A percentile compares a stretch with the other conserved stretches of the same genome.
Conservation (phyloP, 2,113 vertebrate species). For the Andinoacara biseriatus region DNA sequence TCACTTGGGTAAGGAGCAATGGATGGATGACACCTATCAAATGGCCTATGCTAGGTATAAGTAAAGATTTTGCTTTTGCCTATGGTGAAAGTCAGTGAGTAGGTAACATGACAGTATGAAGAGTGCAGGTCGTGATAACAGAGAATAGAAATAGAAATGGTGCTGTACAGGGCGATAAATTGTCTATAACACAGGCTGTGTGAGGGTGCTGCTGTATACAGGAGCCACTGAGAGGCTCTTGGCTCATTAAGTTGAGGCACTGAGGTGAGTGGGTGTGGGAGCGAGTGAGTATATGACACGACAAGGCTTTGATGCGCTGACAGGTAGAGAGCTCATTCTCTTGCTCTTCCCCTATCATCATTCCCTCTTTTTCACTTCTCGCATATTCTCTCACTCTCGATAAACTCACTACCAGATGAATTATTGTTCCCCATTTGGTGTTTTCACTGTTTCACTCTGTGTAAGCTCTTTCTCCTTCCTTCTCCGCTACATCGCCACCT, state of each 20-base stretch:
- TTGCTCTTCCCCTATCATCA: constrained; percentile 60
- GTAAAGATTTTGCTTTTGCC: background rate
- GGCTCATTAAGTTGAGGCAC: constrained; percentile 79
- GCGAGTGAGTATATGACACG: constrained; percentile 56
- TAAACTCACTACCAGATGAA: constrained; percentile 53
- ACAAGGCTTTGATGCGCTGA: constrained; percentile 70
- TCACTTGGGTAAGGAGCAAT: background rate
- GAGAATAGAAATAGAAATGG: constrained; percentile 37
- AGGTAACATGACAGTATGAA: constrained; percentile 42
- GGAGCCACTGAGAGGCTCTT: constrained; percentile 63
- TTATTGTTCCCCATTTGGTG: constrained; percentile 46
- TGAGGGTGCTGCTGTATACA: constrained; percentile 42
- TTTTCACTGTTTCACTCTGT: constrained; percentile 32
- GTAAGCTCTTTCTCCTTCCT: constrained; percentile 12
- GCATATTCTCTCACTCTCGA: constrained; percentile 49
- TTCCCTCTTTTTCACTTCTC: constrained; percentile 43
- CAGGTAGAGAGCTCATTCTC: constrained; percentile 70
- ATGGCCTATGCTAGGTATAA: background rate
- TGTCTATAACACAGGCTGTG: constrained; percentile 51
- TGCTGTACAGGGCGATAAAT: constrained; percentile 57
- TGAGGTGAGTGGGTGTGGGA: constrained; percentile 66
- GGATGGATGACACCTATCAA: background rate
- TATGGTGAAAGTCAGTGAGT: constrained; percentile 9
- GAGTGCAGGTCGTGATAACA: constrained; percentile 49
- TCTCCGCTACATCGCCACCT: constrained; percentile 43